phyloP scores from a whole-genome alignment of 2,113 vertebrate genomes.

The Salvelinus fontinalis region DNA sequence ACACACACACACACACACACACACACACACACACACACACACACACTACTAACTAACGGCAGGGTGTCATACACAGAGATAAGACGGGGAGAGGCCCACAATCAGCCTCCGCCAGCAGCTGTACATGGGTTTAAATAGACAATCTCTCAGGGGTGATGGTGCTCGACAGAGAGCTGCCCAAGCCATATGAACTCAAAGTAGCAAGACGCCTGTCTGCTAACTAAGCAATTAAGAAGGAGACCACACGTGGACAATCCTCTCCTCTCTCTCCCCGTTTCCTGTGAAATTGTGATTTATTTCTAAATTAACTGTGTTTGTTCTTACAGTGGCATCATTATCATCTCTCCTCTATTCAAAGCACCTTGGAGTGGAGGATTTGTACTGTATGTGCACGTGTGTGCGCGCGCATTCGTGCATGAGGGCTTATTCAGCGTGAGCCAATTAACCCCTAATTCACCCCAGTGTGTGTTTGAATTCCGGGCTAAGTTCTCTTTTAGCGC shows the following conservation, averaged over 20 bases:
- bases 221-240: slow-evolving; percentile 32
- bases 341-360: slow-evolving; percentile 32
- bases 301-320: slow-evolving; percentile 17
- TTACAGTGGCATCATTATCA: slow-evolving; percentile 49
- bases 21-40: not conserved
- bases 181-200: slow-evolving; percentile 29
- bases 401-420: not conserved
- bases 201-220: slow-evolving; percentile 20
- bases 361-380: slow-evolving; percentile 12
- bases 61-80: slow-evolving; percentile 43
- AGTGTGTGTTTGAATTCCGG: slow-evolving; percentile 4
- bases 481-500: slow-evolving; percentile 6
- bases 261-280: not conserved
- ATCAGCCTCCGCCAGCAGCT: slow-evolving; percentile 47
- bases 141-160: not conserved
- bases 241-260: not conserved
- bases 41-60: not conserved
- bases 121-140: slow-evolving; percentile 9
- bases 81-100: slow-evolving; percentile 47
- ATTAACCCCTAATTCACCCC: slow-evolving; percentile 15
- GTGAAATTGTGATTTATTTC: slow-evolving; percentile 28
- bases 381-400: not conserved
- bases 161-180: slow-evolving; percentile 8
- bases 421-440: slow-evolving; percentile 13
- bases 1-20: slow-evolving; percentile 3